Conservation (phyloP, 1,140 invertebrate species). For the Mycetomoellerius zeteki region DNA sequence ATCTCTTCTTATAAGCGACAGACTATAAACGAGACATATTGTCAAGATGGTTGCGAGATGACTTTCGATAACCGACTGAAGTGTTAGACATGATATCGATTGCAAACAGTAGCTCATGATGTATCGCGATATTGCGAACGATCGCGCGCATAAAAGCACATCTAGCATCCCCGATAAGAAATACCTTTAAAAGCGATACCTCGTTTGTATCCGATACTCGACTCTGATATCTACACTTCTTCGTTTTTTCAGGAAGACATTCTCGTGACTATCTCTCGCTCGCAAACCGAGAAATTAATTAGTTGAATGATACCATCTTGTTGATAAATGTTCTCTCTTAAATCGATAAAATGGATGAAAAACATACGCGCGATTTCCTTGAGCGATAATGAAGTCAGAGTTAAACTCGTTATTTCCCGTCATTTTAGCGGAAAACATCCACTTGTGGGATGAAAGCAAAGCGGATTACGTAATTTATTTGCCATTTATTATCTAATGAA, state of each 20-base stretch:
- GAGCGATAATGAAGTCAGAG: conserved; percentile 1
- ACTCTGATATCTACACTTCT: background rate
- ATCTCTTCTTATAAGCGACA: background rate
- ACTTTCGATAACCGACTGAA: conserved; percentile 28
- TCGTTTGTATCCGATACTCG: background rate
- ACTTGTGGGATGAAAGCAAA: background rate
- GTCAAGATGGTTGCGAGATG: background rate
- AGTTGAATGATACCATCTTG: conserved; percentile 46
- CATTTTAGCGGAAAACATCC: background rate
- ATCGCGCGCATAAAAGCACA: conserved; percentile 59
- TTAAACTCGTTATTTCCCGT: conserved; percentile 39
- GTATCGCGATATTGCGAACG: conserved; percentile 35
- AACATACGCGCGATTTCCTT: background rate
- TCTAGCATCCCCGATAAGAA: conserved; percentile 40
- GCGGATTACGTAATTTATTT: conserved; percentile 48
- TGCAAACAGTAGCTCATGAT: background rate
- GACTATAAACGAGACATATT: background rate
- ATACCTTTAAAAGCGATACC: conserved; percentile 54
- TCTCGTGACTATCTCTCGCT: conserved; percentile 2
- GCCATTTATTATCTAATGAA: conserved; percentile 52
- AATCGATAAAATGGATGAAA: background rate
- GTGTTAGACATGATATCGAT: conserved; percentile 19
- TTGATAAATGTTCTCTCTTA: conserved; percentile 60
- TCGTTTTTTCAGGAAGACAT: background rate
- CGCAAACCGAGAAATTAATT: conserved; percentile 59